Evolutionary conservation across 1,140 invertebrate species (phyloP).

Genomic region (Arctopsyche grandis): DNA sequence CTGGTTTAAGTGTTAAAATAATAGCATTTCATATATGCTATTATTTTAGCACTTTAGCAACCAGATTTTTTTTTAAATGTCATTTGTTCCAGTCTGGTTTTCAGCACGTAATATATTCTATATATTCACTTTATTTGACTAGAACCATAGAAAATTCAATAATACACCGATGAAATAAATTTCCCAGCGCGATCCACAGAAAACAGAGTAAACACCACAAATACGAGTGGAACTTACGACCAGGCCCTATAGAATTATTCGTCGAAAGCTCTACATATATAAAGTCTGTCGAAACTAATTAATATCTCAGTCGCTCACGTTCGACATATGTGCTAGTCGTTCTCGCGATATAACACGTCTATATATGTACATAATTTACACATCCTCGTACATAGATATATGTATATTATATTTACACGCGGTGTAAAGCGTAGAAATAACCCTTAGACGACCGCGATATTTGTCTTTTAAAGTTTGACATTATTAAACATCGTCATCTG

Average conservation of each 20-base stretch:
- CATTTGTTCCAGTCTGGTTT: no score
- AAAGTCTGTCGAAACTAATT: slow-evolving; percentile 9
- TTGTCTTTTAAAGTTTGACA: neutral
- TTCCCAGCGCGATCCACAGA: no score
- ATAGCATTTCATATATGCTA: no score
- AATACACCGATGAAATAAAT: no score
- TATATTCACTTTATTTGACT: no score
- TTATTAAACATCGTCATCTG: neutral
- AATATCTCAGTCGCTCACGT: slow-evolving; percentile 16
- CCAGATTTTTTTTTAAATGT: no score
- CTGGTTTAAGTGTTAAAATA: no score
- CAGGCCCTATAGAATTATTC: neutral
- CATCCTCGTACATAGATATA: neutral
- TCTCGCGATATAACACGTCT: neutral
- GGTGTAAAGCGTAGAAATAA: neutral
- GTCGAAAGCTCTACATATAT: neutral
- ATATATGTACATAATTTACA: neutral
- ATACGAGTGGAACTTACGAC: neutral
- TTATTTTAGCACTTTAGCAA: no score
- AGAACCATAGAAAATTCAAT: no score
- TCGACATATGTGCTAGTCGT: neutral
- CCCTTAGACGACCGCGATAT: neutral
- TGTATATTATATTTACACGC: neutral
- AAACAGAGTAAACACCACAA: neutral
- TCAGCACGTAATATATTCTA: no score